Evolutionary conservation across 2,797 vertebrate species (phyloP).

Genomic region (Nasua narica): DNA sequence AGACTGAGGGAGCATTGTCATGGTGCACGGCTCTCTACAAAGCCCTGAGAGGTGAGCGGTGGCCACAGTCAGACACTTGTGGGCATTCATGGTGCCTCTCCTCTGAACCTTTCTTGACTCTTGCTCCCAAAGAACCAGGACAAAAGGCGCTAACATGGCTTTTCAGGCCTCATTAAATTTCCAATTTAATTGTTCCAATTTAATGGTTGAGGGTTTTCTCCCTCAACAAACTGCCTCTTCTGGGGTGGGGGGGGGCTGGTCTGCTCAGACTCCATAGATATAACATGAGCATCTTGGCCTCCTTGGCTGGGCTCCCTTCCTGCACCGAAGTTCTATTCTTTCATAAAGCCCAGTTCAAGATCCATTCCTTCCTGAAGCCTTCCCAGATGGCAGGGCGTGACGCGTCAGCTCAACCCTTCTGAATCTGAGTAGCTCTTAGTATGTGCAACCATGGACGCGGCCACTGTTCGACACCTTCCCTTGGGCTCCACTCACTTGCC

Average conservation of each 20-base stretch:
- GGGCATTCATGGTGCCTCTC: not conserved
- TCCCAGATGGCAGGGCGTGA: not conserved
- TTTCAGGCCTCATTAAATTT: not conserved
- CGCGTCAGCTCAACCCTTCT: not conserved
- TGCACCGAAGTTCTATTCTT: not conserved
- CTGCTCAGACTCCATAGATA: not conserved
- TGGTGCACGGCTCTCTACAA: not conserved
- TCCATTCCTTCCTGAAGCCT: not conserved
- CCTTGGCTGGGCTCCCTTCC: not conserved
- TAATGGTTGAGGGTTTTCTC: not conserved
- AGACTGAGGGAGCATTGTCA: not conserved
- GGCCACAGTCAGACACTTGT: not conserved
- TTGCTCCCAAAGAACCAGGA: not conserved
- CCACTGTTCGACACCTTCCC: not conserved
- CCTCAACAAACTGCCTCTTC: not conserved
- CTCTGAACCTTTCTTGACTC: not conserved
- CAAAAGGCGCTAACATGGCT: not conserved
- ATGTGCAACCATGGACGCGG: not conserved
- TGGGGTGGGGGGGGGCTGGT: rapidly evolving
- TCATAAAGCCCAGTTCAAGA: not conserved
- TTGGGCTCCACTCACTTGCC: not conserved
- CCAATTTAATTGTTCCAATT: not conserved
- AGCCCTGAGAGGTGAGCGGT: not conserved
- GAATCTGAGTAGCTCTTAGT: not conserved
- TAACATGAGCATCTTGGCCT: not conserved